Evolutionary conservation across 2,888 invertebrate species (phyloP).

Genomic region (Ennomos quercinarius): DNA sequence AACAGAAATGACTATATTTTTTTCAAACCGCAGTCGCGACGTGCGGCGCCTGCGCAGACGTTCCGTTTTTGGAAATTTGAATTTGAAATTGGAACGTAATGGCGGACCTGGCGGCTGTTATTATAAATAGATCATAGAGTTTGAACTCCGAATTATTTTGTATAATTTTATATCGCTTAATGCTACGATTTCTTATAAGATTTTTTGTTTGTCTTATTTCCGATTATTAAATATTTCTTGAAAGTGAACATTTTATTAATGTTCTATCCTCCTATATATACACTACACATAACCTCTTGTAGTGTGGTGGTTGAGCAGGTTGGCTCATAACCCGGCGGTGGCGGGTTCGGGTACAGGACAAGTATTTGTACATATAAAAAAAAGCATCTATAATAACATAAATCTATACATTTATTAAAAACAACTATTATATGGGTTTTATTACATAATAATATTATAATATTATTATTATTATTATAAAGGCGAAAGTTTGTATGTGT

Average conservation of each 20-base stretch:
- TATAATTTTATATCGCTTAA: constrained; percentile 63
- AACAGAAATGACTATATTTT: constrained; percentile 59
- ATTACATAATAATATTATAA: too few species aligned
- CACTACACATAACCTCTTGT: too few species aligned
- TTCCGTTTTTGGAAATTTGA: constrained; percentile 53
- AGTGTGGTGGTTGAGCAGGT: too few species aligned
- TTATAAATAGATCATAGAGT: constrained; percentile 69
- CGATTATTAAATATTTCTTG: not conserved
- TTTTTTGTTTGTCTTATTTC: constrained; percentile 21
- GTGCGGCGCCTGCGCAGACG: constrained; percentile 54
- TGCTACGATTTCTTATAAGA: constrained; percentile 50
- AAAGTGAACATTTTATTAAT: not conserved
- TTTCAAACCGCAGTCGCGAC: constrained; percentile 53
- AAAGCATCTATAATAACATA: too few species aligned
- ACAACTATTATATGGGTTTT: too few species aligned
- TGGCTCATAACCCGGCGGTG: too few species aligned
- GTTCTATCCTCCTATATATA: too few species aligned
- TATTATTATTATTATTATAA: too few species aligned
- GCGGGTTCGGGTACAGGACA: too few species aligned
- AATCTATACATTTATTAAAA: too few species aligned
- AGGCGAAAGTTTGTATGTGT: too few species aligned
- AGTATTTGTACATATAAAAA: too few species aligned
- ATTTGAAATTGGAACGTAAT: constrained; percentile 64
- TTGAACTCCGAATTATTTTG: constrained; percentile 36
- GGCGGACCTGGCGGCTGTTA: constrained; percentile 60